Conservation (phyloP, 2,888 invertebrate genomes). For the Eupithecia subfuscata region DNA sequence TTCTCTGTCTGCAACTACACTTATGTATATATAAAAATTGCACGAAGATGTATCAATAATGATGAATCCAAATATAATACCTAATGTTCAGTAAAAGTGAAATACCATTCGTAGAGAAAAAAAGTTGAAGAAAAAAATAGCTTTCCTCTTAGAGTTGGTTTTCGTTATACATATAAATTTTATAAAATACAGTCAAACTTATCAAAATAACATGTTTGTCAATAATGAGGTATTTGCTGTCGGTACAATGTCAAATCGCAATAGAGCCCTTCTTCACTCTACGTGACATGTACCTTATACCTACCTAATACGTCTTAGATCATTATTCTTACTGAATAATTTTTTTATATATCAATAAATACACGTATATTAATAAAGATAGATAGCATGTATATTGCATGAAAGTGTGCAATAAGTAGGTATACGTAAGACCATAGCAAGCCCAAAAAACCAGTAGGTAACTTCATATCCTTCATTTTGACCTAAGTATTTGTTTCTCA, state of each 20-base stretch:
- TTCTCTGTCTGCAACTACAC: not conserved
- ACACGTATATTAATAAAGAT: no score
- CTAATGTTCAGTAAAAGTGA: not conserved
- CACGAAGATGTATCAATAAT: not conserved
- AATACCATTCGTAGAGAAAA: not conserved
- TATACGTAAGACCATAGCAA: constrained; percentile 71
- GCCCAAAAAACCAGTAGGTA: constrained; percentile 42
- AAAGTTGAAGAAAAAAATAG: not conserved
- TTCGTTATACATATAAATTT: not conserved
- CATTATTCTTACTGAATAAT: no score
- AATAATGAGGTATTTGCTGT: not conserved
- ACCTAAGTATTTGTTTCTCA: not conserved
- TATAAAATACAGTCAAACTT: not conserved
- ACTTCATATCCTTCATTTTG: not conserved
- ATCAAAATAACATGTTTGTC: not conserved
- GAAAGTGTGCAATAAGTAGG: constrained; percentile 33
- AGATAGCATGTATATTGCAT: constrained; percentile 34
- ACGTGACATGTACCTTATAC: no score
- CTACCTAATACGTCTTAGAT: not conserved
- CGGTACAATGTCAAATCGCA: not conserved
- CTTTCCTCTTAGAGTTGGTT: not conserved
- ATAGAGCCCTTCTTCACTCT: not conserved
- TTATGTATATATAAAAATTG: not conserved
- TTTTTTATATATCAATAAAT: no score
- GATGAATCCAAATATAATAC: not conserved